These are phyloP conservation scores for Acipenser ruthenus DNA, from an alignment of 2,797 vertebrate genomes.

Conservation along the genomic window DNA sequence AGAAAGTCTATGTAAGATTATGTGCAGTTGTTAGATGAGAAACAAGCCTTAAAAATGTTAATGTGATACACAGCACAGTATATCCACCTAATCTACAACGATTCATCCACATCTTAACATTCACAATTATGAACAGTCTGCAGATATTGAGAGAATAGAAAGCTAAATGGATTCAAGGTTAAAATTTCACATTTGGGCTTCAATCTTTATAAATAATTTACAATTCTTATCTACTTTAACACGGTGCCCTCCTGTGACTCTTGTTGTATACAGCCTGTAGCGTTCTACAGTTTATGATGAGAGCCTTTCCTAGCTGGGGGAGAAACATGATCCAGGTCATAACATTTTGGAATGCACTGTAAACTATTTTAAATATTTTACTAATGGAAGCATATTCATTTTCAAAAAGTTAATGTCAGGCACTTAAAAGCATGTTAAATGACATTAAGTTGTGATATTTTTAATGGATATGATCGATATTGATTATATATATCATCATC, in stretches of 20 bases:
- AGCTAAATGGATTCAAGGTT: neutral
- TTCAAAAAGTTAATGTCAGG: conserved; percentile 1
- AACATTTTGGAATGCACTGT: neutral
- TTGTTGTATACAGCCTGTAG: neutral
- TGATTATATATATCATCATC: neutral
- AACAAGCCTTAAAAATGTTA: conserved; percentile 3
- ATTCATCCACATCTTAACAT: neutral
- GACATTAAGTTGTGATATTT: too few species aligned
- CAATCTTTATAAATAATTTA: neutral
- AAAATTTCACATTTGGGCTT: neutral
- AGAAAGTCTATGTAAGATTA: neutral
- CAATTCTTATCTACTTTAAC: neutral
- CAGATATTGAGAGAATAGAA: neutral
- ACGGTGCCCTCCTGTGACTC: neutral
- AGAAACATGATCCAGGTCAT: neutral
- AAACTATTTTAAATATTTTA: conserved; percentile 6
- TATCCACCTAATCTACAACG: neutral
- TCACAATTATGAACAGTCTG: neutral
- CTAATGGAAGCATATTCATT: neutral
- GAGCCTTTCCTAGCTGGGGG: neutral
- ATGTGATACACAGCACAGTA: neutral
- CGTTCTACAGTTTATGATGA: conserved; percentile 4
- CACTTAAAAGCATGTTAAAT: neutral
- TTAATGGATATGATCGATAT: too few species aligned
- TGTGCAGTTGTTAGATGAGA: neutral